Percentiles rank a stretch among this genome's conserved stretches.
These are phyloP conservation scores for Galerucella pusilla DNA, from an alignment of 2,888 invertebrate genomes.

Conservation along the genomic window DNA sequence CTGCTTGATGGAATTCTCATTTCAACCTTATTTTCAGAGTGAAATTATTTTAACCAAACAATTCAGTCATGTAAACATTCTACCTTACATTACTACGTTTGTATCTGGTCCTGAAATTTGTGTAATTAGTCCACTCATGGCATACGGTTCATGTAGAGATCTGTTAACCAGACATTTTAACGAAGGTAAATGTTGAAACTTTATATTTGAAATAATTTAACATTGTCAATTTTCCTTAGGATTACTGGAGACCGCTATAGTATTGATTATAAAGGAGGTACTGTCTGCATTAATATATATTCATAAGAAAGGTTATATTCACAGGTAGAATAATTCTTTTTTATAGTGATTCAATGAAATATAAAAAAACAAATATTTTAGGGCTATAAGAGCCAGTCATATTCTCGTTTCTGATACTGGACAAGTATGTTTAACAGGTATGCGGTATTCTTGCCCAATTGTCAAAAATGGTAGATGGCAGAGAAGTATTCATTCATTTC, in stretches of 20 bases:
- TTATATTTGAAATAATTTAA: not conserved
- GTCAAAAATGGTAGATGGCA: constrained; percentile 78
- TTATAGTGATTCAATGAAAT: constrained; percentile 5
- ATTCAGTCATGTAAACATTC: constrained; percentile 82
- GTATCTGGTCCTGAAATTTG: constrained; percentile 82
- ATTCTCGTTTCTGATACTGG: constrained; percentile 81
- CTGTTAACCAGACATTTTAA: constrained; percentile 81
- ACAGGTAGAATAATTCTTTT: constrained; percentile 70
- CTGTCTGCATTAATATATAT: constrained; percentile 85
- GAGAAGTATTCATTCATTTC: constrained; percentile 79
- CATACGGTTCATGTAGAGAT: constrained; percentile 85
- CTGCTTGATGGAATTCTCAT: not conserved
- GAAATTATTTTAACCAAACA: constrained; percentile 83
- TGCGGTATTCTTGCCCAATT: constrained; percentile 82
- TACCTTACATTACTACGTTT: constrained; percentile 81
- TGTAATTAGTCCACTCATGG: constrained; percentile 85
- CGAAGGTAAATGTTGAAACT: constrained; percentile 58
- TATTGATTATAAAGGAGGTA: constrained; percentile 82
- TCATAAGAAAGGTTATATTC: constrained; percentile 85
- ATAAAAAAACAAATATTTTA: constrained; percentile 59
- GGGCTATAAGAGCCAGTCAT: constrained; percentile 86
- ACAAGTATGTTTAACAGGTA: constrained; percentile 79
- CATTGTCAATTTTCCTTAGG: constrained; percentile 65
- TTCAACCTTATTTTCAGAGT: constrained; percentile 68
- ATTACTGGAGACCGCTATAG: constrained; percentile 84